These are phyloP conservation scores for Argynnis bischoffii DNA, from an alignment of 2,888 invertebrate species.

Conservation along the genomic window DNA sequence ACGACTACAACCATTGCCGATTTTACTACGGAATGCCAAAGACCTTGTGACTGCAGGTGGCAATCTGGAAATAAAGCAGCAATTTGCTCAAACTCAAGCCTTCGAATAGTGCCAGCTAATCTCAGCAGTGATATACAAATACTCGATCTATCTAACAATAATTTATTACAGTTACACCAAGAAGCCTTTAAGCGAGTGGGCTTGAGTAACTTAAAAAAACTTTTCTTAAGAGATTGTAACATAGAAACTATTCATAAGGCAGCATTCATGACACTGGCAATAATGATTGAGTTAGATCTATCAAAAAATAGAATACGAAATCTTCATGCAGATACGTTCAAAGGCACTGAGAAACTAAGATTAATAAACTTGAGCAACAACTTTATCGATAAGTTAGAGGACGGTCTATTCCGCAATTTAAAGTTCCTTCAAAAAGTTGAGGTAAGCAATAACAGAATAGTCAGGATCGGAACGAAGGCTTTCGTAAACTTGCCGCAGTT, in stretches of 20 bases:
- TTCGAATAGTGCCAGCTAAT: constrained; percentile 86
- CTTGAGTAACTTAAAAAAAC: constrained; percentile 90
- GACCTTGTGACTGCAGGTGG: constrained; percentile 92
- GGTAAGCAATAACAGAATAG: constrained; percentile 89
- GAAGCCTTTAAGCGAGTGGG: constrained; percentile 87
- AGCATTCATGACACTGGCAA: constrained; percentile 88
- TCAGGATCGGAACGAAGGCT: constrained; percentile 86
- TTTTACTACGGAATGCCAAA: constrained; percentile 85
- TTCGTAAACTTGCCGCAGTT: constrained; percentile 87
- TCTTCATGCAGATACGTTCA: constrained; percentile 87
- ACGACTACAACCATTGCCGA: constrained; percentile 67
- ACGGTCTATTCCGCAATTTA: constrained; percentile 88
- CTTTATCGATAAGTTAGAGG: constrained; percentile 87
- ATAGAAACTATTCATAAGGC: constrained; percentile 86
- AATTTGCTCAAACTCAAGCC: constrained; percentile 87
- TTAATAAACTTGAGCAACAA: constrained; percentile 89
- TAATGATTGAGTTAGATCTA: constrained; percentile 92
- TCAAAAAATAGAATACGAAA: constrained; percentile 87
- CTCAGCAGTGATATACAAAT: constrained; percentile 88
- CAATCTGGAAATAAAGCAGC: constrained; percentile 92
- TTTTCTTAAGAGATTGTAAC: constrained; percentile 88
- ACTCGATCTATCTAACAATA: constrained; percentile 88
- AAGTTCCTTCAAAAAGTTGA: constrained; percentile 89
- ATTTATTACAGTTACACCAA: constrained; percentile 83
- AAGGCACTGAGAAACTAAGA: constrained; percentile 87